Evolutionary conservation across 1,140 invertebrate species (phyloP).

Genomic region (Danaus melanippus): DNA sequence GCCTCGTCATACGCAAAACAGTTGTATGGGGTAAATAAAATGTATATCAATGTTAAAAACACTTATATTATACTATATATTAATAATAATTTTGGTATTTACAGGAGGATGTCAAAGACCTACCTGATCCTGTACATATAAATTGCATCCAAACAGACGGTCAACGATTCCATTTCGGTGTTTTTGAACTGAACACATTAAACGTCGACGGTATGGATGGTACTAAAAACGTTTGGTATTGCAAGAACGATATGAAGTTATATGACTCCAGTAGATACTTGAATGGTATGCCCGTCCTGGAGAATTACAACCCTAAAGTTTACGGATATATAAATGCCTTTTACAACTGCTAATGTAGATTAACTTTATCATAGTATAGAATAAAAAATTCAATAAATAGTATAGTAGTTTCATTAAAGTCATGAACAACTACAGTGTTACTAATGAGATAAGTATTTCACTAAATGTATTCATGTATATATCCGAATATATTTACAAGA

Average conservation of each 20-base stretch:
- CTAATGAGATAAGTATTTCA: constrained; percentile 40
- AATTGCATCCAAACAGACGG: constrained; percentile 87
- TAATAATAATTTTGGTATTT: constrained; percentile 38
- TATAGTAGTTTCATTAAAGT: constrained; percentile 9
- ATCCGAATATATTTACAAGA: constrained; percentile 68
- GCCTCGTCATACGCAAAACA: constrained; percentile 80
- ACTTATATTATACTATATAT: no score
- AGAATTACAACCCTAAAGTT: constrained; percentile 83
- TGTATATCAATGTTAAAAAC: constrained; percentile 7
- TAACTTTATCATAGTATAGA: constrained; percentile 3
- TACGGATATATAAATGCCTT: constrained; percentile 84
- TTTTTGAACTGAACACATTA: constrained; percentile 90
- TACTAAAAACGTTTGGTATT: constrained; percentile 87
- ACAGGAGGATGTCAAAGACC: constrained; percentile 75
- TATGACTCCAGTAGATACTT: constrained; percentile 78
- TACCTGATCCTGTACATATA: constrained; percentile 84
- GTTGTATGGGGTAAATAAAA: constrained; percentile 76
- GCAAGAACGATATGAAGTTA: constrained; percentile 76
- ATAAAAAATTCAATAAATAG: constrained; percentile 10
- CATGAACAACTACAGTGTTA: constrained; percentile 22
- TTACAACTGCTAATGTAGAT: constrained; percentile 73
- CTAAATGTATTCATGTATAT: constrained; percentile 65
- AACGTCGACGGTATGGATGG: constrained; percentile 75
- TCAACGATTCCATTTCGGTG: constrained; percentile 82
- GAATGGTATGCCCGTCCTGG: constrained; percentile 75